phyloP scores from a whole-genome alignment of 1,140 invertebrate genomes.

The Drosophila sp. region DNA sequence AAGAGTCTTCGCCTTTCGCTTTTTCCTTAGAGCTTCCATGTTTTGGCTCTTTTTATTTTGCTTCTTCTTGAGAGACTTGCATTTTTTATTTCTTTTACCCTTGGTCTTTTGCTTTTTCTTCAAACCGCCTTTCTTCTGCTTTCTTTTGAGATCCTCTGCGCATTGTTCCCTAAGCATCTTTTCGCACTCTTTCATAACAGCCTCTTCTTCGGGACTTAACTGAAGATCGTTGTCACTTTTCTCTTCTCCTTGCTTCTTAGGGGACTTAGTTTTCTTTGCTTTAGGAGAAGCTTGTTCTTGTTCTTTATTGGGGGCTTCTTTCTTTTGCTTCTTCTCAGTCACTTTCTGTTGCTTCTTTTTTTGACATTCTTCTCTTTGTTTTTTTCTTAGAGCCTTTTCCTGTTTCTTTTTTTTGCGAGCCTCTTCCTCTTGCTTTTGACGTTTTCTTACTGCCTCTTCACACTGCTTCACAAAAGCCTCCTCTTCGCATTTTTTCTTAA shows the following conservation, averaged over 20 bases:
- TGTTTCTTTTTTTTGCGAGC: neutral
- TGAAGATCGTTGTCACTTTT: neutral
- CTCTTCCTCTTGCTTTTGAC: neutral
- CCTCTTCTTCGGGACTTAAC: neutral
- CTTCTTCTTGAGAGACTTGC: constrained; percentile 31
- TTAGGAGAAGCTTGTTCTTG: neutral
- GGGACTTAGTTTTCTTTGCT: neutral
- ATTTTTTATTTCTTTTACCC: neutral
- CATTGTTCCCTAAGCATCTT: neutral
- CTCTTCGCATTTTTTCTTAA: constrained; percentile 14
- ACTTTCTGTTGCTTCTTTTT: neutral
- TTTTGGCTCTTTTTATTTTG: neutral
- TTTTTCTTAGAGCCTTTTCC: neutral
- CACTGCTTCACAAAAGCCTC: neutral
- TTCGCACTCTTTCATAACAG: constrained; percentile 1
- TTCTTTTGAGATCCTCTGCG: neutral
- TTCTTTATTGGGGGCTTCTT: neutral
- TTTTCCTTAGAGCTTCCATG: neutral
- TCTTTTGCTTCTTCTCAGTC: neutral
- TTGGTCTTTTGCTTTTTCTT: constrained; percentile 43
- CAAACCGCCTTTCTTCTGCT: neutral
- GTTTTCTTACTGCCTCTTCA: neutral
- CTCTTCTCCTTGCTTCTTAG: neutral
- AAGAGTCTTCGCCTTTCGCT: neutral
- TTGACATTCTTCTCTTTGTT: neutral